Percentiles rank a stretch among this genome's conserved stretches.
Evolutionary conservation across 2,113 vertebrate species (phyloP).

Genomic region (Microtus montanus): DNA sequence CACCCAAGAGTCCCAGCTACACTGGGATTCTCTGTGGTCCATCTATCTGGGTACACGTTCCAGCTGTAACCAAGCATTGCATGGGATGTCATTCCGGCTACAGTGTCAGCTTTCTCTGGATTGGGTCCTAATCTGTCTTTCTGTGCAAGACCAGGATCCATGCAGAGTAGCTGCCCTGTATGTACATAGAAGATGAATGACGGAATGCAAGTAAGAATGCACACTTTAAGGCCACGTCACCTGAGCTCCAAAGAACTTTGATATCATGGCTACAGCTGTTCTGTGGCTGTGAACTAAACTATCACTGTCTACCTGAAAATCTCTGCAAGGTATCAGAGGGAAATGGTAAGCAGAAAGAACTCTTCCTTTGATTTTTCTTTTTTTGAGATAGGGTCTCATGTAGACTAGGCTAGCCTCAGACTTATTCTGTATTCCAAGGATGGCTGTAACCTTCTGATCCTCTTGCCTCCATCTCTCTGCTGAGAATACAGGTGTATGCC

Average conservation of each 20-base stretch:
- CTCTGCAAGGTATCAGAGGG: not conserved
- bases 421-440: not conserved
- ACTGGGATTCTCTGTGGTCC: not conserved
- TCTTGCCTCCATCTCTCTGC: too few relatives aligned
- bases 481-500: not conserved
- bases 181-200: too few relatives aligned
- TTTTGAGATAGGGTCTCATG: too few relatives aligned
- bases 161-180: not conserved
- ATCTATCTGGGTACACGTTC: too few relatives aligned
- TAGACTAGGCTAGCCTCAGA: not conserved
- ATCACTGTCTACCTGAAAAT: not conserved
- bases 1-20: accelerated
- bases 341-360: accelerated
- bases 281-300: not conserved
- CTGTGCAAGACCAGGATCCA: not conserved
- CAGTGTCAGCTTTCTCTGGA: not conserved
- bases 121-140: not conserved
- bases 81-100: accelerated
- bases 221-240: too few relatives aligned
- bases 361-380: not conserved
- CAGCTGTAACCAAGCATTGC: too few relatives aligned
- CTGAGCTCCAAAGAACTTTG: not conserved
- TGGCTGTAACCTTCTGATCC: not conserved
- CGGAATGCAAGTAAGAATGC: not conserved
- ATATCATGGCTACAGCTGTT: not conserved